Evolutionary conservation across 2,888 invertebrate genomes (phyloP), one percentile per base, ranked within the genome.

Genomic region (Tenthredo amoena): DNA sequence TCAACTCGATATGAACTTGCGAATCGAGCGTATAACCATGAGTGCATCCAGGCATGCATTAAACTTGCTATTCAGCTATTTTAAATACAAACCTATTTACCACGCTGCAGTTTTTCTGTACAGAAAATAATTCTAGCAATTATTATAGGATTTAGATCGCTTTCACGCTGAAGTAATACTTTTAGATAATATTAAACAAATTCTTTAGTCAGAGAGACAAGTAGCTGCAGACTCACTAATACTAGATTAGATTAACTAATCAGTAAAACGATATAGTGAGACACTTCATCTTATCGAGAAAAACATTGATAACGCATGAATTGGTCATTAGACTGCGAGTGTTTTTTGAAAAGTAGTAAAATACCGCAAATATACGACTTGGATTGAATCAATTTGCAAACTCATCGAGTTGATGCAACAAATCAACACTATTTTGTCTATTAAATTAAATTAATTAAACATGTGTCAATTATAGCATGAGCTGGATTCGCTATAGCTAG

Each of bases 1-100:
- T 71, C n/a, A 34, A 40, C n/a, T 71, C 71, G 31, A 71, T 34
- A 71, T 47, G 26, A 40, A 76, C 47, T 47, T 76, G 76, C 76
- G 15, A 10, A 76, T 43, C 76, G 6, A 76, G 76, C 71, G 9
- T 71, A 68, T 31, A 68, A 68, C 31, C 68, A 34, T 68, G 34
- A 37, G 71, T 40, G 71, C 71, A 71, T 74, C 26, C 47, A 47
- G 47, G 76, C 76, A 26, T 76, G 21, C 47, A 43, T 47, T 21
- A 15, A 40, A 47, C 47, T 47, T 26, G 76, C 76, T 47, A 76
- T 40, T 47, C 40, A 47, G 76, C 76, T 47, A n/a, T 21, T 47
- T 47, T 47, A 47, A 76, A 6, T 26, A 47, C 21, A 47, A 40
- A 43, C 21, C 40, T 15, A 26, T 76, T 18, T 26, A 76, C 2